A percentile compares a stretch with the other conserved stretches of the same genome.
Conservation (phyloP, 1,140 invertebrate species). For the Branchinecta lindahli region DNA sequence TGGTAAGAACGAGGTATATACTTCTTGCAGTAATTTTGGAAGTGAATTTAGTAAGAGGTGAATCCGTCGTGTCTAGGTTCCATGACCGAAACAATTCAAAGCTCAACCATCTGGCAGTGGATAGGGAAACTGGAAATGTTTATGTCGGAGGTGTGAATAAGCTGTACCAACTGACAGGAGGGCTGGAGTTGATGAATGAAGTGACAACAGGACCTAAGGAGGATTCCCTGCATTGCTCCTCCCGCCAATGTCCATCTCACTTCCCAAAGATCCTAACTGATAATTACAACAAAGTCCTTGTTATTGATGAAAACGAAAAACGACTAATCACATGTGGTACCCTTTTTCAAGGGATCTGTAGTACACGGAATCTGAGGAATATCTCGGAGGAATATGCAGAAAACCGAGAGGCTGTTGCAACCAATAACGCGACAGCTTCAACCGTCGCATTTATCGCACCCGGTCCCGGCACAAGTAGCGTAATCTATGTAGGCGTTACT, state of each 20-base stretch:
- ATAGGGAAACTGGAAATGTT: constrained; percentile 75
- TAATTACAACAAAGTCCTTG: constrained; percentile 88
- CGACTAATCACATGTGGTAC: constrained; percentile 84
- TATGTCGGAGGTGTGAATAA: constrained; percentile 87
- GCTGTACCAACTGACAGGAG: constrained; percentile 77
- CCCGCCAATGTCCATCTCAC: constrained; percentile 57
- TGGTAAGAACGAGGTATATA: no score
- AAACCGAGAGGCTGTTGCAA: constrained; percentile 73
- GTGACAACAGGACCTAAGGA: constrained; percentile 74
- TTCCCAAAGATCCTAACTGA: constrained; percentile 55
- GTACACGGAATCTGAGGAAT: constrained; percentile 71
- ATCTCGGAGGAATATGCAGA: constrained; percentile 61
- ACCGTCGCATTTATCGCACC: constrained; percentile 94
- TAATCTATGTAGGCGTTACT: constrained; percentile 94
- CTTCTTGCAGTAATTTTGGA: no score
- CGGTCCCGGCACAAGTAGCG: constrained; percentile 66
- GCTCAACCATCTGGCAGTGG: constrained; percentile 66
- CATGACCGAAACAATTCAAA: constrained; percentile 19
- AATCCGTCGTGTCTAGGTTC: not conserved
- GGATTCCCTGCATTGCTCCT: constrained; percentile 76
- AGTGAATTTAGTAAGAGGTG: no score
- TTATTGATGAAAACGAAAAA: constrained; percentile 79
- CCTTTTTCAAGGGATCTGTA: constrained; percentile 72
- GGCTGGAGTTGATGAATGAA: constrained; percentile 56
- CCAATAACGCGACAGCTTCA: constrained; percentile 82